Conservation (phyloP, 2,888 invertebrate genomes). For the Noctua janthina region DNA sequence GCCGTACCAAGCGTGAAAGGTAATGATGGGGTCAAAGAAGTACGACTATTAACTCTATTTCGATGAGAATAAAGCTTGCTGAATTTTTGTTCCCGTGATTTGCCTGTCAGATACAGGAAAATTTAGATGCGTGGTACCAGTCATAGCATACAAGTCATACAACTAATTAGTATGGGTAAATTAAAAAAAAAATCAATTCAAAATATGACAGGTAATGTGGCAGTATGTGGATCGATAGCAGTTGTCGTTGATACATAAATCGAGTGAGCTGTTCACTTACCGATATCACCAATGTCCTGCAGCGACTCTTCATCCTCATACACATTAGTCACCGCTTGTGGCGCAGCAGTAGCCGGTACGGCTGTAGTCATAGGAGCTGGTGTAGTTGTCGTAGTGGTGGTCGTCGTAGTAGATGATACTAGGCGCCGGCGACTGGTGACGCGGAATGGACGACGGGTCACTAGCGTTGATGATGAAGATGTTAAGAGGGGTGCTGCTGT, state of each 20-base stretch:
- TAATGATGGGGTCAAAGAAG: neutral
- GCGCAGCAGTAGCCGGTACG: slow-evolving; percentile 14
- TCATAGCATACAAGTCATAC: no score
- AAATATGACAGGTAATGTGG: neutral
- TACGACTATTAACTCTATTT: neutral
- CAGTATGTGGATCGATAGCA: neutral
- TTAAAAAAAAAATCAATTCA: no score
- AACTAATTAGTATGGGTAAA: no score
- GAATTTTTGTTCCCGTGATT: neutral
- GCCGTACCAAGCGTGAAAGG: neutral
- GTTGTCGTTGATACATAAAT: neutral
- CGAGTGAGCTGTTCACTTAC: slow-evolving; percentile 64
- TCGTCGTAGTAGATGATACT: slow-evolving; percentile 63
- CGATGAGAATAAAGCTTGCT: neutral
- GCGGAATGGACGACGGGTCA: slow-evolving; percentile 81
- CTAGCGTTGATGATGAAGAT: slow-evolving; percentile 63
- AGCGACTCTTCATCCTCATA: slow-evolving; percentile 82
- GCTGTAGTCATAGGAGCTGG: slow-evolving; percentile 50
- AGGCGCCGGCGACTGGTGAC: slow-evolving; percentile 81
- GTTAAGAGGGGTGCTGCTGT: slow-evolving; percentile 47
- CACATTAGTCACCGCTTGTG: slow-evolving; percentile 54
- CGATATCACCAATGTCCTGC: slow-evolving; percentile 82
- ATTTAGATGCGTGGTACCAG: no score
- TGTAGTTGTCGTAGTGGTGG: slow-evolving; percentile 67
- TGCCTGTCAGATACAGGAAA: neutral